Base-by-base conservation (phyloP, 2,888 invertebrate species). In the Perizoma affinitatum region DNA sequence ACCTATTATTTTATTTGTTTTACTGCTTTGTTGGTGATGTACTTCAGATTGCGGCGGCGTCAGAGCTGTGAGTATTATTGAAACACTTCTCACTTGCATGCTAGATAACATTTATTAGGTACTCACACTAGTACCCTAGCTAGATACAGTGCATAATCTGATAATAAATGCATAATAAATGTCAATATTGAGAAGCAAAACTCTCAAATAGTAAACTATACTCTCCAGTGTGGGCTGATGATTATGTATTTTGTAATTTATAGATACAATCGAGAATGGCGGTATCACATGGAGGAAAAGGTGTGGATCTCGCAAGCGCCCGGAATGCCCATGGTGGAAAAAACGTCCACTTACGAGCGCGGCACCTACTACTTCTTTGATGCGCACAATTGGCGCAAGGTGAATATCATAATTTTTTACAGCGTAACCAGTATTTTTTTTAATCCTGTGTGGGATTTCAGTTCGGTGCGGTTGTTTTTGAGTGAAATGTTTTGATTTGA, bases 311-410 rank as follows among this genome's bases (percentile, higher is more conserved):
- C 98, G 78, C 96, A 98, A 90, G 98, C 98, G 80, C 98, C 98
- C 72, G 98, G 98, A 76, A 96, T 98, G 94, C 96, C 97, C 74
- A 96, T 98, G 83, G 95, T 97, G 76, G 98, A 99, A 89, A 99
- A 99, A 93, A 98, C 98, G 71, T 95, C 96, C 78, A 97, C 97
- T 74, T 99, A 98, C 93, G 99, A 99, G 94, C 95, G 98, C 83
- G 99, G 99, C 93, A 99, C 98, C 80, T 99, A 99, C 94, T 99
- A 98, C 93, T 98, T 98, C 93, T 99, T 99, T 90, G 99, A 99
- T 93, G 98, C 98, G 84, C 97, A 98, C 92, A 98, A 97, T 93
- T 99, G 99, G 99, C 95, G 99, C 87, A 99, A 99, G 94, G 91
- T 91, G 76, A 58, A 38, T 38, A 6, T 5, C 7, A 5, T 4